A percentile compares a stretch with the other conserved stretches of the same genome.
Conservation (phyloP, 2,797 vertebrate genomes). For the Scleropages formosus region DNA sequence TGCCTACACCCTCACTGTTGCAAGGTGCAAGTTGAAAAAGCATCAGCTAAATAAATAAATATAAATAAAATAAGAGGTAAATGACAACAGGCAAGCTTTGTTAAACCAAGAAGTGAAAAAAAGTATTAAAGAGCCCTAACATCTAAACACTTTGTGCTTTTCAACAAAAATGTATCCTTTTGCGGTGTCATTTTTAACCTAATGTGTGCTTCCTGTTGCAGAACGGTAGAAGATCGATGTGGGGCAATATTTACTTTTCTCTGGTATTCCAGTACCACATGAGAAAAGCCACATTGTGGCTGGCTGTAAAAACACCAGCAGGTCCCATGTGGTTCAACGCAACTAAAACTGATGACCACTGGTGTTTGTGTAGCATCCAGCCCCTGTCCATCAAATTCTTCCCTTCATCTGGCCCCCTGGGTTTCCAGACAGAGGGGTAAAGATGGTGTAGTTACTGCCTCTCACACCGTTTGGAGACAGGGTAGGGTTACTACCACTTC, state of each 20-base stretch:
- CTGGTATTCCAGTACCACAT: not conserved
- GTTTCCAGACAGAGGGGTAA: not conserved
- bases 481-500: too few relatives aligned
- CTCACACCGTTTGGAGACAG: too few relatives aligned
- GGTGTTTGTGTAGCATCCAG: not conserved
- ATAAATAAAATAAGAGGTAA: constrained; percentile 11
- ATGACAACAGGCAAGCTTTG: not conserved
- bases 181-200: not conserved
- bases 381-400: not conserved
- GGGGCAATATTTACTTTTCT: not conserved
- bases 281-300: not conserved
- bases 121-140: constrained; percentile 3
- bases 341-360: not conserved
- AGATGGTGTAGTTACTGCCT: too few relatives aligned
- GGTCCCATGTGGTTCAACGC: not conserved
- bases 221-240: not conserved
- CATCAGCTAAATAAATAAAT: too few relatives aligned
- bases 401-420: not conserved
- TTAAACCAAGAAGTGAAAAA: not conserved
- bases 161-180: not conserved
- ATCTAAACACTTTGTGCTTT: constrained; percentile 2
- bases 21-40: too few relatives aligned
- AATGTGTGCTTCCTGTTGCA: constrained; percentile 3
- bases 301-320: not conserved
- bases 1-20: not conserved